Base-by-base conservation (phyloP, 53 echinoderm and acorn worm genomes). In the Zoroaster sp. region DNA sequence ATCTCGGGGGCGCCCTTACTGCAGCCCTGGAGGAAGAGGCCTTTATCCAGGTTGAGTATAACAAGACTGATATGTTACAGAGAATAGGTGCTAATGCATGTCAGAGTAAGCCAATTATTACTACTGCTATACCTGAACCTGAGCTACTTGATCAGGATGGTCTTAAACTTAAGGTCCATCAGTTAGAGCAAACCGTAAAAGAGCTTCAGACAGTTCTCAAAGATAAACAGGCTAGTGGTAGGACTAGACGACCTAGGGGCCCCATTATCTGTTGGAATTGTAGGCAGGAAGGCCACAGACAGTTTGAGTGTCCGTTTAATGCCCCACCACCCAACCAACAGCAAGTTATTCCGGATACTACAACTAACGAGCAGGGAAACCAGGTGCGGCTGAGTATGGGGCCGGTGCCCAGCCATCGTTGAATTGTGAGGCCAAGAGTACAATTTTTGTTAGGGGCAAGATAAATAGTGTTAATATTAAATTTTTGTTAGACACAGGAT, bases 401-500 rank as follows among this genome's bases (percentile, higher is more conserved):
- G 72, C 41, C 86, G 38, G 51, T 86, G 73, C 53, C 46, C 86
- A 86, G 72, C 86, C 86, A 52, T 1, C 36, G 32, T 17, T 72
- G 42, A 40, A 59, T 41, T 44, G 36, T 35, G n/a, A 86, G 70
- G 69, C 83, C 45, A 42, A 46, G 52, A 38, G 35, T 72, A 44
- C 72, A 14, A 71, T 72, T 20, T 86, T 70, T 86, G 86, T 52
- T 34, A 32, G 33, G 4, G 78, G 54, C 17, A 78, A 78, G 4
- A 38, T 78, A 3, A 34, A 55, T 54, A 21, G n/a, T 11, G 5
- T 35, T 8, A 6, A 86, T 86, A 35, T 71, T 33, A 86, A 72
- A 33, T 71, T 86, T 35, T 52, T 72, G 13, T 17, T 86, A 3
- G 86, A 86, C 44, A 86, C 86, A 5, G 86, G 86, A 69, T 86